phyloP scores from a whole-genome alignment of 2,113 vertebrate genomes.

The Sus scrofa region T2T-Sscrofa CM000823.6:37078001-37078500 shows the following conservation, averaged over 20 bases:
- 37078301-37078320: neutral
- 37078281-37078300: neutral
- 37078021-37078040: too few relatives aligned
- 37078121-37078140: neutral
- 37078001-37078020: too few relatives aligned
- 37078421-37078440: slow-evolving; percentile 41
- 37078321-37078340: neutral
- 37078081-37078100: too few relatives aligned
- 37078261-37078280: neutral
- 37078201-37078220: neutral
- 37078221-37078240: neutral
- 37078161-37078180: neutral
- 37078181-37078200: neutral
- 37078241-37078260: neutral
- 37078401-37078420: neutral
- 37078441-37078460: slow-evolving; percentile 30
- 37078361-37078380: neutral
- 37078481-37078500: too few relatives aligned
- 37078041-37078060: too few relatives aligned
- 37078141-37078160: neutral
- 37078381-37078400: neutral
- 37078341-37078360: neutral
- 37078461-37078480: too few relatives aligned
- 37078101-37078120: neutral
- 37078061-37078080: too few relatives aligned